Evolutionary conservation across 2,797 vertebrate species (phyloP).

Genomic region (Crocidura indochinensis): DNA sequence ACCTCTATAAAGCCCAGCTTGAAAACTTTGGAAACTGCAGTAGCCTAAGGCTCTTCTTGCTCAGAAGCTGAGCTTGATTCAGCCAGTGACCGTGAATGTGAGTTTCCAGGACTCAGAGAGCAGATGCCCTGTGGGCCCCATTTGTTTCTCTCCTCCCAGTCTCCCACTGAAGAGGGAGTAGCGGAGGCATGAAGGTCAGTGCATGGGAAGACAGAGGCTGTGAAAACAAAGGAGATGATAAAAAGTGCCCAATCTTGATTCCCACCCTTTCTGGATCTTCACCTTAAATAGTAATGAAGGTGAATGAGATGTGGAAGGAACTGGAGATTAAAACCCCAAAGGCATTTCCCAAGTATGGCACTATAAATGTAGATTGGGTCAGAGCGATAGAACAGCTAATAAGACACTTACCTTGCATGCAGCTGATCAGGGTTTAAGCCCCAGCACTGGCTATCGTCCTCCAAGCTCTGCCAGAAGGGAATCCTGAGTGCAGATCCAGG

Average conservation of each 20-base stretch:
- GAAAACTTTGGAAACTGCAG: neutral
- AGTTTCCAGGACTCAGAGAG: rapidly evolving
- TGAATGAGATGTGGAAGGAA: neutral
- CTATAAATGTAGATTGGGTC: no score
- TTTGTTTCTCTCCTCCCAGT: neutral
- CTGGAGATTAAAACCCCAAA: neutral
- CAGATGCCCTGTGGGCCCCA: rapidly evolving
- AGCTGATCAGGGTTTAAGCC: no score
- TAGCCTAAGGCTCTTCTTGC: neutral
- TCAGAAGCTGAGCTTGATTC: neutral
- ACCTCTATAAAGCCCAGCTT: neutral
- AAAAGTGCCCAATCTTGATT: neutral
- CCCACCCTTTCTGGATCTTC: neutral
- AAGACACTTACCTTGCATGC: no score
- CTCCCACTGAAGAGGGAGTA: neutral
- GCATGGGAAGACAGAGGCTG: neutral
- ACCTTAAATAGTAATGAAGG: neutral
- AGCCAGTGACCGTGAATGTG: neutral
- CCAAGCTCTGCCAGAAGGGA: no score
- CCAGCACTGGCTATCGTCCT: no score
- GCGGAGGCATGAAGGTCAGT: neutral
- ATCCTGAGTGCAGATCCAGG: no score
- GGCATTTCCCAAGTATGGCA: no score
- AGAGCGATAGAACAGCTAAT: no score
- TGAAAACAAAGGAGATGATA: neutral